These are phyloP conservation scores for Haplotaxodon microlepis DNA, from an alignment of 2,113 vertebrate species.

Conservation along the genomic window DNA sequence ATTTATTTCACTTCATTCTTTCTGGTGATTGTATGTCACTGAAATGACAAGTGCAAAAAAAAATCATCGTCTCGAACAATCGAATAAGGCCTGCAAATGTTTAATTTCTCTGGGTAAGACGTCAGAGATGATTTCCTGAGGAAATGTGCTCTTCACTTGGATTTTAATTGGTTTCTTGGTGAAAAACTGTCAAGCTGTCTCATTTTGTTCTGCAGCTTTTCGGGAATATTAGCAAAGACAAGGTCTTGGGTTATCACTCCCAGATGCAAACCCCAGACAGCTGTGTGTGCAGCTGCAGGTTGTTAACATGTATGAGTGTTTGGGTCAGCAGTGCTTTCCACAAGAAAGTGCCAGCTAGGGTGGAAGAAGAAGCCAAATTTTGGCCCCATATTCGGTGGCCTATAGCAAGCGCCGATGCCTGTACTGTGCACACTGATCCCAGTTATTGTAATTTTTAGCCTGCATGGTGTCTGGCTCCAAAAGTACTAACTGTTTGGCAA, in stretches of 20 bases:
- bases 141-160: neutral
- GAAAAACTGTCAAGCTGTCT: neutral
- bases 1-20: neutral
- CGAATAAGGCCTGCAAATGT: neutral
- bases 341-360: neutral
- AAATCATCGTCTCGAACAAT: neutral
- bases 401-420: accelerated
- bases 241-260: neutral
- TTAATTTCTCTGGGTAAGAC: neutral
- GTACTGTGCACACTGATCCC: neutral
- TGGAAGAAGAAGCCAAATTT: neutral
- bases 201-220: neutral
- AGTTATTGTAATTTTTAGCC: neutral
- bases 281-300: conserved; percentile 3
- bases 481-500: neutral
- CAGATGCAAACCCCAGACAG: neutral
- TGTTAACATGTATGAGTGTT: neutral
- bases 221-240: neutral
- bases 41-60: neutral
- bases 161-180: neutral
- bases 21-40: neutral
- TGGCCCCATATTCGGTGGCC: neutral
- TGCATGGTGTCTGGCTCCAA: neutral
- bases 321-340: neutral
- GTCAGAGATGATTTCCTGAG: neutral